Percentiles rank a stretch among this genome's conserved stretches.
Evolutionary conservation across 2,113 vertebrate genomes (phyloP).

Genomic region (Capreolus pygargus): DNA sequence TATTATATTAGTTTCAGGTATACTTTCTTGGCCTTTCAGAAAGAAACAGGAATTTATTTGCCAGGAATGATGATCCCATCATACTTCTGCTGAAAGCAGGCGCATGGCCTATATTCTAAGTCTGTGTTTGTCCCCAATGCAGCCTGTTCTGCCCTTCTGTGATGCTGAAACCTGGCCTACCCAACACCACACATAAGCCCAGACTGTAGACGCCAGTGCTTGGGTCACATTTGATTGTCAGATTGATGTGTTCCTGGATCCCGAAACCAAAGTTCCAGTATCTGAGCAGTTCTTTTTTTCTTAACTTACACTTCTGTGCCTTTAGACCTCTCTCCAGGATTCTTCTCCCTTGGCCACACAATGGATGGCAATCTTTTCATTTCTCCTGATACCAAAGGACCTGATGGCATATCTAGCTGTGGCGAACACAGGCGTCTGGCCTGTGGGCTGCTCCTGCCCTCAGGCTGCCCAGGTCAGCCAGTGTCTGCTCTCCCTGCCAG

Average conservation of each 20-base stretch:
- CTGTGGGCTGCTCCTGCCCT: slow-evolving; percentile 95
- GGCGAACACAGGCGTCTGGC: slow-evolving; percentile 94
- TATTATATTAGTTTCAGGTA: neutral
- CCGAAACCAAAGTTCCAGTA: slow-evolving; percentile 96
- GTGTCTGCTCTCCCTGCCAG: slow-evolving; percentile 94
- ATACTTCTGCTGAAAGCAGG: neutral
- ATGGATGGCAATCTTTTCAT: slow-evolving; percentile 97
- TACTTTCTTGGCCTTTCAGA: neutral
- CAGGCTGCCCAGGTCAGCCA: slow-evolving; percentile 94
- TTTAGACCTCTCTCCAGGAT: slow-evolving; percentile 95
- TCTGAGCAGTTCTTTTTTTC: slow-evolving; percentile 97
- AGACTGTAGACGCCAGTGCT: slow-evolving; percentile 96
- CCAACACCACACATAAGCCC: slow-evolving; percentile 94
- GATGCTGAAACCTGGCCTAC: neutral
- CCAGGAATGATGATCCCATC: neutral
- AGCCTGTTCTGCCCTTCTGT: neutral
- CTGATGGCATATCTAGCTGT: slow-evolving; percentile 96
- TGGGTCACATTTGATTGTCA: slow-evolving; percentile 97
- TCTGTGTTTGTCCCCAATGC: neutral
- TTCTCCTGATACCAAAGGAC: slow-evolving; percentile 95
- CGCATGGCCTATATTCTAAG: no score
- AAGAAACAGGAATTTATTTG: neutral
- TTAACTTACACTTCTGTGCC: slow-evolving; percentile 86
- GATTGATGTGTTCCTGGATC: slow-evolving; percentile 97
- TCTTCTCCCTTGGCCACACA: slow-evolving; percentile 98